Conservation (phyloP, 2,797 vertebrate genomes). For the Momotus momota region DNA sequence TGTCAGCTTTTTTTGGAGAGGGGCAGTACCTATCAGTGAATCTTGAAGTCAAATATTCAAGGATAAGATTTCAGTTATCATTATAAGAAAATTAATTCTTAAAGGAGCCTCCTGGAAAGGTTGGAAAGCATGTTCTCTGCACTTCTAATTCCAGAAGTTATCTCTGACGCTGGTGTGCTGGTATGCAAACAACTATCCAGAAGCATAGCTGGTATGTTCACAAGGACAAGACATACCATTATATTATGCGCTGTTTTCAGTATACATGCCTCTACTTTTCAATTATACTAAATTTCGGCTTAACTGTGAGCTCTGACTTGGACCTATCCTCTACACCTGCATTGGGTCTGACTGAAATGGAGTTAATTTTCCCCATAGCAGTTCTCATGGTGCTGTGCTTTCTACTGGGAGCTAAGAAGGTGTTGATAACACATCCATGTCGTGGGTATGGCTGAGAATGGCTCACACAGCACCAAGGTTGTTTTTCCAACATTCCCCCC, state of each 20-base stretch:
- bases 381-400: no score
- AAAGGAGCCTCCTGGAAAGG: neutral
- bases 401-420: no score
- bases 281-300: neutral
- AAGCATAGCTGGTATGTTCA: neutral
- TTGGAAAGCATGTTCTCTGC: neutral
- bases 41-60: neutral
- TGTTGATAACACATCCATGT: no score
- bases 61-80: neutral
- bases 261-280: neutral
- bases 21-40: neutral
- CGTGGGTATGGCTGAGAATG: no score
- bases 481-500: no score
- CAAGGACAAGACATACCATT: neutral
- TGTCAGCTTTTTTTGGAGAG: neutral
- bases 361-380: no score
- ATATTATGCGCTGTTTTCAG: neutral
- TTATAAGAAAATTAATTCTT: neutral
- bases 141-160: neutral
- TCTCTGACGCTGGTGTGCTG: neutral
- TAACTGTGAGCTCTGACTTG: neutral
- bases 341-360: no score
- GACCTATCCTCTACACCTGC: neutral
- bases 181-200: neutral
- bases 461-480: no score